Conservation (phyloP, 2,888 invertebrate genomes). For the Achlya flavicornis region DNA sequence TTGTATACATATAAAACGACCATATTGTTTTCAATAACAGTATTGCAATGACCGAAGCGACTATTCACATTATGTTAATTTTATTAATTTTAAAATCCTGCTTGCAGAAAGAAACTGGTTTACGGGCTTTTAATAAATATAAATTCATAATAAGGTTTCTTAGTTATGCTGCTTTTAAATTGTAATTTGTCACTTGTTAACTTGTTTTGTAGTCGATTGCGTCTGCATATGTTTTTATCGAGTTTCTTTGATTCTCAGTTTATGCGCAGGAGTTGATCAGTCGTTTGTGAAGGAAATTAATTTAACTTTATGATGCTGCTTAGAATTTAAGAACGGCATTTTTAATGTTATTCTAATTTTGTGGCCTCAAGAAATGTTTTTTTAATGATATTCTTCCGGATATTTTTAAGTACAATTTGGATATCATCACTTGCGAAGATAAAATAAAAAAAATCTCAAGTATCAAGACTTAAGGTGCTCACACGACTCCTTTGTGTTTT, state of each 20-base stretch:
- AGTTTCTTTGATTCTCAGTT: constrained; percentile 5
- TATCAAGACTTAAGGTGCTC: constrained; percentile 53
- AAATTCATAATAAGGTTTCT: constrained; percentile 37
- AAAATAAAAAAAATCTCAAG: constrained; percentile 33
- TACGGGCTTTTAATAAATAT: constrained; percentile 47
- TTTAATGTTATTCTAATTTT: no score
- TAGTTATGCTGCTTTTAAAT: constrained; percentile 25
- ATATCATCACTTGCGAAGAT: neutral
- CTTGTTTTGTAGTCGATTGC: constrained; percentile 20
- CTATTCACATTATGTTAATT: constrained; percentile 7
- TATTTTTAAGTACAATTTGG: no score
- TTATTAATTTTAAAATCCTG: constrained; percentile 42
- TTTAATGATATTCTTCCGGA: rapidly evolving
- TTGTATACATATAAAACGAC: neutral
- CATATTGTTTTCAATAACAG: neutral
- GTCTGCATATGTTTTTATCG: constrained; percentile 20
- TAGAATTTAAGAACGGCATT: no score
- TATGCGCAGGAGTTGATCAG: neutral
- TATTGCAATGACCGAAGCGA: neutral
- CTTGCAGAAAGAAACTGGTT: constrained; percentile 45
- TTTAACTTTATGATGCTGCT: neutral
- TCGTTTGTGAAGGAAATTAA: neutral
- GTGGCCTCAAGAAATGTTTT: neutral
- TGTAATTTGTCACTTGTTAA: constrained; percentile 15
- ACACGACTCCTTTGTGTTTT: constrained; percentile 71